These are phyloP conservation scores for Halocynthia roretzi DNA, from an alignment of 23 tunicate genomes.

Conservation along the genomic window DNA sequence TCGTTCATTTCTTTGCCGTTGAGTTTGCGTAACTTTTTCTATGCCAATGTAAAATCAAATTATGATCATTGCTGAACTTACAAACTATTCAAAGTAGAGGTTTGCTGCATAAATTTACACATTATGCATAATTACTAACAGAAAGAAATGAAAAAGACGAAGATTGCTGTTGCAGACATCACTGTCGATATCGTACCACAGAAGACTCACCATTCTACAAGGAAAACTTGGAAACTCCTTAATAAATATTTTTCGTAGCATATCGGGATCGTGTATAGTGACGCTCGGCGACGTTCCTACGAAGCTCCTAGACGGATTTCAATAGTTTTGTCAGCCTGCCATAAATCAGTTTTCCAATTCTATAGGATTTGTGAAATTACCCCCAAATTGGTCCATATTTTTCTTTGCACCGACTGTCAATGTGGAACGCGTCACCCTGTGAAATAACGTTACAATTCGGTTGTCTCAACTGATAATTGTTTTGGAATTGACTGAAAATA, in stretches of 20 bases:
- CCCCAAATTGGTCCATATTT: too few relatives aligned
- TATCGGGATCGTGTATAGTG: conserved; percentile 52
- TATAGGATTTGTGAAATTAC: too few relatives aligned
- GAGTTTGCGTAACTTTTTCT: conserved; percentile 22
- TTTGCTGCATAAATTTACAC: background rate
- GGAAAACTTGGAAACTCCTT: conserved; percentile 58
- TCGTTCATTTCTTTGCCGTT: conserved; percentile 63
- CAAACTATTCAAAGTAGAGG: background rate
- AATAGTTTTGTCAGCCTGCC: too few relatives aligned
- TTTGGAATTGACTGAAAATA: too few relatives aligned
- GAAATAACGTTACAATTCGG: too few relatives aligned
- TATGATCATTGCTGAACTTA: background rate
- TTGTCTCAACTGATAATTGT: too few relatives aligned
- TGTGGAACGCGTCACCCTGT: too few relatives aligned
- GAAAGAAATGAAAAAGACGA: background rate
- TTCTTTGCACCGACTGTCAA: too few relatives aligned
- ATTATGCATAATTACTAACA: background rate
- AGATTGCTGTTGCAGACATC: background rate
- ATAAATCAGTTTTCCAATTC: too few relatives aligned
- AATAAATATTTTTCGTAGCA: conserved; percentile 54
- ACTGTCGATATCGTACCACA: background rate
- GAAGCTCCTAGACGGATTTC: conserved; percentile 20
- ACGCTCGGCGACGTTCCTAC: conserved; percentile 28
- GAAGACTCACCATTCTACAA: conserved; percentile 55
- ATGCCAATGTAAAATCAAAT: background rate